Conservation (phyloP, 2,888 invertebrate species). For the Macrophya alboannulata region DNA sequence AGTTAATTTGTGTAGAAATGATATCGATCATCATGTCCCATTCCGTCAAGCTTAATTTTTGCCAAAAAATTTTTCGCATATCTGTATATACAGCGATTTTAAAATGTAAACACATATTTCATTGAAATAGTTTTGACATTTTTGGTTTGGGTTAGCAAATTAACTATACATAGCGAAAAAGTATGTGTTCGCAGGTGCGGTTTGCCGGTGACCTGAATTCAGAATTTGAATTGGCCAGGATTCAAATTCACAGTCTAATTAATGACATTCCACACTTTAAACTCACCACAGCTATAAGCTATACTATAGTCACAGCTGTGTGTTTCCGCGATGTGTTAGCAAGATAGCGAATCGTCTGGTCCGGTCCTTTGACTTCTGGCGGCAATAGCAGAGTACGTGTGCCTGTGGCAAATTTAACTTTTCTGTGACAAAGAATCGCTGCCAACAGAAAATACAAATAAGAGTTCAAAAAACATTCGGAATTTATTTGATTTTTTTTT, state of each 20-base stretch:
- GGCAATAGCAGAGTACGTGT: background rate
- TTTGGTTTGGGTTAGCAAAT: constrained; percentile 33
- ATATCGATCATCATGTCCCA: background rate
- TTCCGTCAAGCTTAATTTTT: background rate
- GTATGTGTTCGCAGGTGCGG: constrained; percentile 29
- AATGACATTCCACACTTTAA: constrained; percentile 59
- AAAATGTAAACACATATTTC: background rate
- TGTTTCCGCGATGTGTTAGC: background rate
- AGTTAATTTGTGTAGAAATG: background rate
- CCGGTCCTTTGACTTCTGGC: constrained; percentile 28
- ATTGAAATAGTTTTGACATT: constrained; percentile 34
- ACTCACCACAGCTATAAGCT: background rate
- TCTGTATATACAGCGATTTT: background rate
- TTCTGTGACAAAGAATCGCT: background rate
- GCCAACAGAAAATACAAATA: background rate
- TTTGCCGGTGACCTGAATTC: constrained; percentile 60
- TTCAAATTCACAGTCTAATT: constrained; percentile 66
- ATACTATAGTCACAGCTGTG: background rate
- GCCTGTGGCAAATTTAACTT: constrained; percentile 9
- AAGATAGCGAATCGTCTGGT: constrained; percentile 43
- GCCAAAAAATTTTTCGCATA: background rate
- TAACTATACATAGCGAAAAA: constrained; percentile 8
- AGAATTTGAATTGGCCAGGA: constrained; percentile 64
- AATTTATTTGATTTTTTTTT: background rate
- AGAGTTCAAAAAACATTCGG: background rate